Base-by-base conservation (phyloP, 2,797 vertebrate genomes). In the Pangasius mekongensis region DNA sequence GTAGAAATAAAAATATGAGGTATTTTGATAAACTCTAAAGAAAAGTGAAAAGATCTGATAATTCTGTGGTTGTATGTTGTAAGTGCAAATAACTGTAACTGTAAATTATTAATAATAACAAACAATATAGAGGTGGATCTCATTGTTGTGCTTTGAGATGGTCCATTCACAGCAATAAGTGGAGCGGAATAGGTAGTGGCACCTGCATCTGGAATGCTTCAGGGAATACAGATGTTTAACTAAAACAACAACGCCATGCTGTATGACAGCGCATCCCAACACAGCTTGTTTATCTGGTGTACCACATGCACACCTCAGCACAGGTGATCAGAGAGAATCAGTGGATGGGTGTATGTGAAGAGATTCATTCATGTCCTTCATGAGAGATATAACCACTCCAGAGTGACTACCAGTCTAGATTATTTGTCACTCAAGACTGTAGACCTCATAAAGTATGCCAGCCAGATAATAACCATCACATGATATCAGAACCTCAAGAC, bases 191-290 rank as follows among this genome's bases (percentile, higher is more conserved):
- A 86, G 78, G 84, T 84, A 86, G 90, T 92, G 92, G 83, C 87
- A 92, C 91, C 89, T 93, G 88, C 92, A 90, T 94, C 93, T 91
- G 88, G 89, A 90, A 77, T 64, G 86, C 86, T 94, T 94, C 89
- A 91, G 87, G 93, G 86, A 83, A 94, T 93, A 89, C 94, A 94
- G 94, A 94, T 95, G 94, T 93, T 90, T 77, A 54, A 89, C 67
- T 90, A 33, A 93, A 91, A 93, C 89, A 92, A 92, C 93, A 93
- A 95, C 88, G 91, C 95, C 95, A 95, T 18, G 30, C 82, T 16
- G 56, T 85, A 91, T 89, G 92, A 83, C 89, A 89, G 89, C 71
- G 43, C 82, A 93, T 89, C 87, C 81, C 86, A 91, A 90, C 90
- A 91, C 80, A 88, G 85, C 92, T 91, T 90, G 88, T 91, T 89